phyloP scores from a whole-genome alignment of 1,140 invertebrate species.

The Dendroctonus ponderosae region DNA sequence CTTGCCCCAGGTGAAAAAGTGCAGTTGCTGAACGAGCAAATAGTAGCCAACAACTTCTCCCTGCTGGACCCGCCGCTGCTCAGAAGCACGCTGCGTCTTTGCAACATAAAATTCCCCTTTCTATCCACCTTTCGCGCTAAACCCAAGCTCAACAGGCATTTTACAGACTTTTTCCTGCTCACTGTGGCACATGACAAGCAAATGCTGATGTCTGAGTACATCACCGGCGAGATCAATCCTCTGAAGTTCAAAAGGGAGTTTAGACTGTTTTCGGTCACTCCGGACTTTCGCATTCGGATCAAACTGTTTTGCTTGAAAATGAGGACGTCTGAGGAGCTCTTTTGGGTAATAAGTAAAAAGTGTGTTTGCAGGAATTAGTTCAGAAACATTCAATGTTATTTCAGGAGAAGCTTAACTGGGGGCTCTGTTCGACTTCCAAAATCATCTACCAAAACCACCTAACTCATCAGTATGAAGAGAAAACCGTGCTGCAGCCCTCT shows the following conservation, averaged over 20 bases:
- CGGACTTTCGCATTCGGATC: conserved; percentile 26
- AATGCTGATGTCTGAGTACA: conserved; percentile 16
- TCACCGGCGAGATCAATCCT: conserved; percentile 2
- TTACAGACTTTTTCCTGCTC: conserved; percentile 19
- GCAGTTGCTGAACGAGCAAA: conserved; percentile 20
- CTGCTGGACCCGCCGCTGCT: background rate
- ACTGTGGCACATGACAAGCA: conserved; percentile 17
- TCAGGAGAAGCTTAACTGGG: conserved; percentile 9
- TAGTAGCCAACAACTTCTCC: conserved; percentile 15
- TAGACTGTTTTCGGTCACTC: conserved; percentile 10
- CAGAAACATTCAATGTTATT: background rate
- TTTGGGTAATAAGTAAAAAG: conserved; percentile 14
- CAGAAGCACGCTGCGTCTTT: conserved; percentile 10
- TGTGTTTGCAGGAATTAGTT: background rate
- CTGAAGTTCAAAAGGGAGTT: conserved; percentile 11
- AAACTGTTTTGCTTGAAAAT: conserved; percentile 27
- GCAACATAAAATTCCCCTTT: conserved; percentile 23
- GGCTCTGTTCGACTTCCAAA: conserved; percentile 14
- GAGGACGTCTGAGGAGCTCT: conserved; percentile 8
- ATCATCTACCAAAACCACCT: conserved; percentile 31
- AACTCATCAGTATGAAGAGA: conserved; percentile 17
- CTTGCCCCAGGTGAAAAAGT: conserved; percentile 24
- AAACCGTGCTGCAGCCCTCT: conserved; percentile 21
- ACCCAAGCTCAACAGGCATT: background rate
- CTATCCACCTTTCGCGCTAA: background rate